Evolutionary conservation across 2,113 vertebrate species (phyloP), one percentile per base, ranked within the genome.

Genomic region (Tachysurus fulvidraco): DNA sequence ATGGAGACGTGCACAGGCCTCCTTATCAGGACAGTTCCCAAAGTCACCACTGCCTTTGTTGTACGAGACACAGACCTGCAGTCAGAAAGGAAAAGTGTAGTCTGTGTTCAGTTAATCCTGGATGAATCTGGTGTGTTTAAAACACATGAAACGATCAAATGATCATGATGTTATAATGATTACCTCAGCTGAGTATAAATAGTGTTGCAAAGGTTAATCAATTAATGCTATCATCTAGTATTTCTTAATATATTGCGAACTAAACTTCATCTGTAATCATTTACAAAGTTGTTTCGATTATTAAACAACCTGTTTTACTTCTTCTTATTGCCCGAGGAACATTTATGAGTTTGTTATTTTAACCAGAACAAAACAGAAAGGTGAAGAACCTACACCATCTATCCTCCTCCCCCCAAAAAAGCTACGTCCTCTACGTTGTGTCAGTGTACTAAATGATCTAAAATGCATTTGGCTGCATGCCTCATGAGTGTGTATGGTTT

Each of bases 41-140:
- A 79, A 88, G 21, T 64, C 60, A 4, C 85, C 88, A 21, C 46
- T 28, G 8, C 91, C 89, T 69, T 71, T 87, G 80, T 92, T 92
- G 41, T 88, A 92, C 0, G 55, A 79, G 30, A 30, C 9, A 4
- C 91, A 92, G 78, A 92, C 73, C 91, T 92, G 87, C 0, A 71
- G n/a, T 44, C 11, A 28, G 46, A 60, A 21, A 62, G 13, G 5
- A 69, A 17, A 14, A 11, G 28, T 57, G 36, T 30, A 25, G 82
- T 21, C 69, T 46, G 19, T 21, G 36, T 44, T 10, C 19, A 17
- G 21, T 41, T 3, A 41, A 21, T 71, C 7, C 67, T 44, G 28
- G 65, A 36, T 28, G 30, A 67, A 17, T 28, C 67, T 71, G 19
- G 13, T 1, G 14, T 30, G 62, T 14, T 13, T 57, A 3, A 36